Percentiles rank a stretch among this genome's conserved stretches.
phyloP scores from a whole-genome alignment of 2,888 invertebrate species.

The Drosophila austrosaltans region DNA sequence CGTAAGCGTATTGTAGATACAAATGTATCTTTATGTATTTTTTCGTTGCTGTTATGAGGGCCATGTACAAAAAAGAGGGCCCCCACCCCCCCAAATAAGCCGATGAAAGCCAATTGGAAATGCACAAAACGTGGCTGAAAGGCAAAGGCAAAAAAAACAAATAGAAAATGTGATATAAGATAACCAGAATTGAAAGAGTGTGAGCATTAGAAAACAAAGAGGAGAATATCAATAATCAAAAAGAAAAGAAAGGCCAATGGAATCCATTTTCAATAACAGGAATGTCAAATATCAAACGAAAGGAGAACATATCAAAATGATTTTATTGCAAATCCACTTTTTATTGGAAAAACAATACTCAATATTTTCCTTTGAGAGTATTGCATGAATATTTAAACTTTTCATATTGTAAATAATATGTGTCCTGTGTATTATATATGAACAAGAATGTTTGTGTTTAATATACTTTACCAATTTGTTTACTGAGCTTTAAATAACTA shows the following conservation, averaged over 20 bases:
- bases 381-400: no score
- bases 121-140: slow-evolving; percentile 63
- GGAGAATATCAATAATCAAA: slow-evolving; percentile 3
- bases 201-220: not conserved
- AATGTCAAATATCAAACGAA: not conserved
- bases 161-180: slow-evolving; percentile 1
- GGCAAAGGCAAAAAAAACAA: slow-evolving; percentile 18
- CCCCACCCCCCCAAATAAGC: slow-evolving; percentile 24
- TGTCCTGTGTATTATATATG: no score
- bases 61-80: slow-evolving; percentile 27
- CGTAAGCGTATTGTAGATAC: slow-evolving; percentile 46
- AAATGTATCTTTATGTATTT: slow-evolving; percentile 35
- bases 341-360: slow-evolving; percentile 10
- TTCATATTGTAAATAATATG: no score
- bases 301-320: not conserved
- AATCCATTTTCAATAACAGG: slow-evolving; percentile 22
- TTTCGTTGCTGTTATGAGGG: slow-evolving; percentile 33
- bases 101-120: slow-evolving; percentile 63
- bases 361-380: no score
- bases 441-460: no score
- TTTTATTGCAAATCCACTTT: slow-evolving; percentile 28
- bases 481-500: no score
- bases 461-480: no score
- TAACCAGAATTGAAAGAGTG: slow-evolving; percentile 14
- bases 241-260: not conserved